phyloP scores from a whole-genome alignment of 2,113 vertebrate species.

The Galbula dea region DNA sequence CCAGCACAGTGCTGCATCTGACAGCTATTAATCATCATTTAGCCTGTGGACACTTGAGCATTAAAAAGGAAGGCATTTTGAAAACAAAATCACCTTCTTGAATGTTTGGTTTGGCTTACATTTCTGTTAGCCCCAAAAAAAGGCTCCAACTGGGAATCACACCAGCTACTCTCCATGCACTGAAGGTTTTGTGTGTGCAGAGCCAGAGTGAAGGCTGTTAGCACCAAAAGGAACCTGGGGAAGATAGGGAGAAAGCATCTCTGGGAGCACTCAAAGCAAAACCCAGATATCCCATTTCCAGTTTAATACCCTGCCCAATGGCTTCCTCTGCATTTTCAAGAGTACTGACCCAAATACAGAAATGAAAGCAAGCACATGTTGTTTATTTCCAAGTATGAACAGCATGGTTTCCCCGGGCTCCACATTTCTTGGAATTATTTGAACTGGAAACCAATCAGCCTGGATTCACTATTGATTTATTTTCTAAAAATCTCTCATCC shows the following conservation, averaged over 20 bases:
- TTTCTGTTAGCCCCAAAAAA: not conserved
- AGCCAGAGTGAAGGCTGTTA: not conserved
- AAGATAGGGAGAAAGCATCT: not conserved
- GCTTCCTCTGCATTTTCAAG: not conserved
- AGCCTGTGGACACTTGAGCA: not conserved
- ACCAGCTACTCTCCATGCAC: accelerated
- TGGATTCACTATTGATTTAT: conserved; percentile 52
- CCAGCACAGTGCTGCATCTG: not conserved
- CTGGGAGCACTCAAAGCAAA: not conserved
- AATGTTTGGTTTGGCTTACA: not conserved
- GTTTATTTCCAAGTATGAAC: conserved; percentile 28
- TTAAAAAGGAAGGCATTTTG: not conserved
- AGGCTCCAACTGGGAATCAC: not conserved
- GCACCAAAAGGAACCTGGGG: not conserved
- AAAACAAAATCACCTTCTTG: not conserved
- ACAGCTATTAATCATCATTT: not conserved
- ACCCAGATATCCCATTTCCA: not conserved
- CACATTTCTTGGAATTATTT: conserved; percentile 54
- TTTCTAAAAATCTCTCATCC: conserved; percentile 49
- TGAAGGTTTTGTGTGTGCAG: not conserved
- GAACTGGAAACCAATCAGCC: conserved; percentile 53
- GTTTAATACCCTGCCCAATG: not conserved
- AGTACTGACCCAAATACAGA: conserved; percentile 45
- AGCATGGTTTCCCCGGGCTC: conserved; percentile 10
- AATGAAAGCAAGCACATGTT: not conserved